Evolutionary conservation across 1,140 invertebrate species (phyloP).

Genomic region (Lordiphosa collinella): DNA sequence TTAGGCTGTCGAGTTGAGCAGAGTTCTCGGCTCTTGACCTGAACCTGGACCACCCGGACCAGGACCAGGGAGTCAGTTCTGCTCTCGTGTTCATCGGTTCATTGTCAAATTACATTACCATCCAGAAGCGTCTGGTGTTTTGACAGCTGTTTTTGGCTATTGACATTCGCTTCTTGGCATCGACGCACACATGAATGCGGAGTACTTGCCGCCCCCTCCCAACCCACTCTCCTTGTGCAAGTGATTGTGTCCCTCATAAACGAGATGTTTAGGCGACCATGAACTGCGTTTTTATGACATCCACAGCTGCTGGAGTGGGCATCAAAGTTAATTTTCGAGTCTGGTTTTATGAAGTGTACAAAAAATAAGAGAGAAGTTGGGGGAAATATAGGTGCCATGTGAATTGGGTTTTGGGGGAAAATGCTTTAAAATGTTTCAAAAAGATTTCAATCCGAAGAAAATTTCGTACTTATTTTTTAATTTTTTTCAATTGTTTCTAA

Average conservation of each 20-base stretch:
- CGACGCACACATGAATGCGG: slow-evolving; percentile 6
- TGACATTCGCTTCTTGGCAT: slow-evolving; percentile 62
- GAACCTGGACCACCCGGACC: not conserved
- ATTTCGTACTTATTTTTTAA: too few species aligned
- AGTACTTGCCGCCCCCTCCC: too few species aligned
- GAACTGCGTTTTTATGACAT: slow-evolving; percentile 40
- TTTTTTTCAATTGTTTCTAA: too few species aligned
- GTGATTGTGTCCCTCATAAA: not conserved
- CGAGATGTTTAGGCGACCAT: slow-evolving; percentile 7
- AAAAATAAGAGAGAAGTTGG: too few species aligned
- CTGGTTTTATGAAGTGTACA: slow-evolving; percentile 28
- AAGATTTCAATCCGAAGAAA: too few species aligned
- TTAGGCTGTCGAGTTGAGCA: slow-evolving; percentile 2
- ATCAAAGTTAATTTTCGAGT: slow-evolving; percentile 58
- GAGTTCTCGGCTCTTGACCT: not conserved
- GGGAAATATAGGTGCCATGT: too few species aligned
- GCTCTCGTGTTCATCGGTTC: slow-evolving; percentile 37
- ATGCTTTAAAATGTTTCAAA: too few species aligned
- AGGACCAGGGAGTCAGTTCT: not conserved
- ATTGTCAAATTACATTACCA: slow-evolving; percentile 76
- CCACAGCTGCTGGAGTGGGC: slow-evolving; percentile 10
- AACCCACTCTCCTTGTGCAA: not conserved
- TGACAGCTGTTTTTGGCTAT: slow-evolving; percentile 72
- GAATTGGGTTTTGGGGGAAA: too few species aligned
- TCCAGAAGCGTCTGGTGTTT: slow-evolving; percentile 57